Evolutionary conservation across 2,797 vertebrate species (phyloP).

Genomic region (Scolopax rusticola): DNA sequence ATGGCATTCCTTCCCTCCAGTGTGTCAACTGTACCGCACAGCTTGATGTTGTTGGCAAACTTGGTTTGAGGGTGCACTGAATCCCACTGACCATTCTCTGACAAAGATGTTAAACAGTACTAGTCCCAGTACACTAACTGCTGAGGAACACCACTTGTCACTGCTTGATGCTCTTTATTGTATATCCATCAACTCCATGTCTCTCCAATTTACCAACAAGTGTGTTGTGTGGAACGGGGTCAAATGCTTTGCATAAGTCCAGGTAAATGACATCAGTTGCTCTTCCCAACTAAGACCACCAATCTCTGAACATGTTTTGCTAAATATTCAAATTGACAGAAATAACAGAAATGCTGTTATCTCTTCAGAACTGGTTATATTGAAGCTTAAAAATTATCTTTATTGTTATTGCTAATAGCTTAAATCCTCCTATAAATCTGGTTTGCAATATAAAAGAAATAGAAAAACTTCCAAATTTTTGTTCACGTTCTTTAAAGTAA

Average conservation of each 20-base stretch:
- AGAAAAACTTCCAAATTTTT: neutral
- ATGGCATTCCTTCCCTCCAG: neutral
- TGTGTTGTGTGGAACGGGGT: neutral
- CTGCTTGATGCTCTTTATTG: neutral
- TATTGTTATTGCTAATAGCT: neutral
- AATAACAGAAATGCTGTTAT: neutral
- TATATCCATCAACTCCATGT: neutral
- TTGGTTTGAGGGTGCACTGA: neutral
- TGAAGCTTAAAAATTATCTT: neutral
- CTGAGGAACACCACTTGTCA: neutral
- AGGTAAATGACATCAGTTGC: neutral
- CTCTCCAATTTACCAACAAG: neutral
- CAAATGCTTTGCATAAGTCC: neutral
- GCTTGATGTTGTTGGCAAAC: neutral
- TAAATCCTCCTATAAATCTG: neutral
- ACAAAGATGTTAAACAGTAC: neutral
- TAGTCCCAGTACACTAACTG: neutral
- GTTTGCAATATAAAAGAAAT: neutral
- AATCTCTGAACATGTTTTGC: neutral
- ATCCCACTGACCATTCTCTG: neutral
- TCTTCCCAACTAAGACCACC: neutral
- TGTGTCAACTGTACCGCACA: neutral
- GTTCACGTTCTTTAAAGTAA: neutral
- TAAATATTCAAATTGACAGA: neutral
- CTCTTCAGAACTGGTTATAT: neutral